Evolutionary conservation across 1,140 invertebrate species (phyloP).

Genomic region (Panagrolaimus sp.): DNA sequence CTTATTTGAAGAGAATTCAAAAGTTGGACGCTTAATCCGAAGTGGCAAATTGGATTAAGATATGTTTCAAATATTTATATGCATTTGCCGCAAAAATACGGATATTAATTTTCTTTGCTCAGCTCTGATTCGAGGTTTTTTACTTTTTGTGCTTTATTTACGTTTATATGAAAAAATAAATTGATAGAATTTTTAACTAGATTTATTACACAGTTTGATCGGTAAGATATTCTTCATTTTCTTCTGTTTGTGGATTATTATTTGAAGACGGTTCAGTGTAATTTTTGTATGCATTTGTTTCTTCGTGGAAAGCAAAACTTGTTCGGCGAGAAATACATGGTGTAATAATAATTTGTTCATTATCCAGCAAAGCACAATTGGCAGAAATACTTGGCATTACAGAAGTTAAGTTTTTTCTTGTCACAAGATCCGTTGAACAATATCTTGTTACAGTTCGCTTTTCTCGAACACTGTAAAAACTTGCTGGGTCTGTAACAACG

Average conservation of each 20-base stretch:
- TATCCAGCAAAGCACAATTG: too few species aligned
- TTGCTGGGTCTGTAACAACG: too few species aligned
- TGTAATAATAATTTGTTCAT: too few species aligned
- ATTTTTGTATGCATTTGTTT: too few species aligned
- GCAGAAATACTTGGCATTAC: too few species aligned
- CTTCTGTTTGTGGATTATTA: neutral
- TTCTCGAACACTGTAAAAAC: too few species aligned
- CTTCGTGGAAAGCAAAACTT: too few species aligned
- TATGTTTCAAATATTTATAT: neutral
- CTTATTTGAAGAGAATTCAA: constrained; percentile 60
- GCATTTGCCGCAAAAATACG: neutral
- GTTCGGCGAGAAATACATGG: too few species aligned
- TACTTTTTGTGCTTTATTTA: constrained; percentile 9
- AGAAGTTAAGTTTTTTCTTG: too few species aligned
- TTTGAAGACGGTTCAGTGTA: too few species aligned
- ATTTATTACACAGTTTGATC: neutral
- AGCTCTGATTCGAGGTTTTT: neutral
- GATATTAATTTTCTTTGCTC: neutral
- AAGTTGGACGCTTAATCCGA: constrained; percentile 40
- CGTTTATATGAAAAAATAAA: neutral
- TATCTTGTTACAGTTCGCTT: too few species aligned
- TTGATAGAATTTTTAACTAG: neutral
- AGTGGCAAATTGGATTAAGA: constrained; percentile 34
- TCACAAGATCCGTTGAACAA: too few species aligned
- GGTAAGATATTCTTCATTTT: neutral